A percentile compares a stretch with the other conserved stretches of the same genome.
Conservation (phyloP, 2,888 invertebrate genomes). For the Tenthredo livida region DNA sequence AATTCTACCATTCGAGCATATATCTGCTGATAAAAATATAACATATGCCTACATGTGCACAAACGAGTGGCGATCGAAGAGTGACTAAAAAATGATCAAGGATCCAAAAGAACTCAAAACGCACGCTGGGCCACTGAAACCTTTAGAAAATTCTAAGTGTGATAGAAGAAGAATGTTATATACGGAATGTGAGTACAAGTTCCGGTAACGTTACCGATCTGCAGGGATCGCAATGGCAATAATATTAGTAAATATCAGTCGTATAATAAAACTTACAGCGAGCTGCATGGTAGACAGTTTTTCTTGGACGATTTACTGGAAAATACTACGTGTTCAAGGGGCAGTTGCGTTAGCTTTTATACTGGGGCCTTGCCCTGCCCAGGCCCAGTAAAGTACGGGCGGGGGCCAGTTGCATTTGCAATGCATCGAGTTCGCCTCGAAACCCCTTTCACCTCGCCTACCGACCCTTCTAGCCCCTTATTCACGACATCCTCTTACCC, state of each 20-base stretch:
- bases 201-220: background rate
- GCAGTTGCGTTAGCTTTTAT: conserved; percentile 76
- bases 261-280: conserved; percentile 71
- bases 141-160: background rate
- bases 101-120: background rate
- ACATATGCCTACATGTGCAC: background rate
- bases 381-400: conserved; percentile 66
- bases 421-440: conserved; percentile 68
- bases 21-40: background rate
- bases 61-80: background rate
- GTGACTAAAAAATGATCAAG: background rate
- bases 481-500: conserved; percentile 57
- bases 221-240: background rate
- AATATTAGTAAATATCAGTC: background rate
- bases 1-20: background rate
- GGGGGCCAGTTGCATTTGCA: conserved; percentile 67
- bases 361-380: conserved; percentile 73
- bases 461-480: conserved; percentile 70
- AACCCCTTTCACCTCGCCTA: conserved; percentile 75
- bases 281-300: conserved; percentile 75
- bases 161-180: background rate
- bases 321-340: conserved; percentile 75
- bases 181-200: background rate
- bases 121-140: background rate
- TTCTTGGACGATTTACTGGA: conserved; percentile 74